phyloP scores from a whole-genome alignment of 1,140 invertebrate species.

The Dysdera silvatica region DNA sequence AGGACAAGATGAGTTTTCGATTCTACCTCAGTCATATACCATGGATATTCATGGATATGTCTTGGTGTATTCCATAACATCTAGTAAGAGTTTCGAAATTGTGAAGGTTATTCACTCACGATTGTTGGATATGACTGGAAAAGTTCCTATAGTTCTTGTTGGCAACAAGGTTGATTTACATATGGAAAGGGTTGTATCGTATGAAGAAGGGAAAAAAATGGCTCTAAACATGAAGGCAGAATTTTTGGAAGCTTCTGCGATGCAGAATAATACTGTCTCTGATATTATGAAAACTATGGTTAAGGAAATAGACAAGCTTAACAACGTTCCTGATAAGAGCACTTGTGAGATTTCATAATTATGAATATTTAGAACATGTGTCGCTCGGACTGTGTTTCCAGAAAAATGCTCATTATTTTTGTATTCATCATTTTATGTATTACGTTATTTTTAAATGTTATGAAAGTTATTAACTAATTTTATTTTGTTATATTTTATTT shows the following conservation, averaged over 20 bases:
- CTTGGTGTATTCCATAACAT: conserved; percentile 93
- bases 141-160: conserved; percentile 93
- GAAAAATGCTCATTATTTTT: too few species aligned
- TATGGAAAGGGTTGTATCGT: conserved; percentile 66
- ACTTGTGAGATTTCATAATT: conserved; percentile 64
- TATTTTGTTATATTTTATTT: too few species aligned
- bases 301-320: conserved; percentile 80
- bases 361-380: too few species aligned
- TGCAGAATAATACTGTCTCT: conserved; percentile 74
- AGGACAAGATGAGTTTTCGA: conserved; percentile 95
- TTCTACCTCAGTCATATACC: conserved; percentile 94
- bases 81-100: conserved; percentile 89
- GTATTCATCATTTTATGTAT: too few species aligned
- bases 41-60: conserved; percentile 99
- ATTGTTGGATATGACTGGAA: conserved; percentile 89
- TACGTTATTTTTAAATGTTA: too few species aligned
- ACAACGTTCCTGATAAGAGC: conserved; percentile 73
- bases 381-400: too few species aligned
- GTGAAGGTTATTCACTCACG: conserved; percentile 95
- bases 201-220: conserved; percentile 82
- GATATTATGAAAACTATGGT: conserved; percentile 84
- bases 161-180: conserved; percentile 96
- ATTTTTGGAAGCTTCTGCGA: conserved; percentile 68
- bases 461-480: too few species aligned
- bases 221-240: conserved; percentile 90